phyloP scores from a whole-genome alignment of 2,113 vertebrate genomes.

The Pyrgilauda ruficollis region DNA sequence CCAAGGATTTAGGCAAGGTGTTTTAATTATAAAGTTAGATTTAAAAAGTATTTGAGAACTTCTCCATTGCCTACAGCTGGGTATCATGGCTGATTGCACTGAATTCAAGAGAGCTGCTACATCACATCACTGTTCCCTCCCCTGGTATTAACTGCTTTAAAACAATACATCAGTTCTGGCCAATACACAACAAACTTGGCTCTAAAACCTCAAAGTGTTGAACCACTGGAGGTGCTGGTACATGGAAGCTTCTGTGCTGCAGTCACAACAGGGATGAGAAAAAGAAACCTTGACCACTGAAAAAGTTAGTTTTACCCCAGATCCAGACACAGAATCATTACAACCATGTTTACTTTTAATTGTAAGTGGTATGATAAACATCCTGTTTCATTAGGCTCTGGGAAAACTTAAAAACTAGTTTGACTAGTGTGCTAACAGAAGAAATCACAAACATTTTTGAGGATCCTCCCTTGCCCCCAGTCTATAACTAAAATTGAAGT shows the following conservation, averaged over 20 bases:
- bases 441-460: background rate
- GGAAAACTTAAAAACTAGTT: background rate
- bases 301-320: background rate
- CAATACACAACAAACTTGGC: background rate
- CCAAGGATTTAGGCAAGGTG: background rate
- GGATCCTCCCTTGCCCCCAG: background rate
- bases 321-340: background rate
- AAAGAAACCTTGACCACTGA: background rate
- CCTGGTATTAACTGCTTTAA: rapidly evolving
- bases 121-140: background rate
- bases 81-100: background rate
- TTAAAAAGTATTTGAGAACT: background rate
- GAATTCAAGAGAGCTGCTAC: background rate
- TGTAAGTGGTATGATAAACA: background rate
- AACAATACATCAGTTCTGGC: background rate
- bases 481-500: background rate
- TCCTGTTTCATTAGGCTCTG: background rate
- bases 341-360: background rate
- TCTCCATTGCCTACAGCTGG: background rate
- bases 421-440: background rate
- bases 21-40: background rate
- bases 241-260: background rate
- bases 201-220: rapidly evolving
- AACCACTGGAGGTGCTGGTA: background rate
- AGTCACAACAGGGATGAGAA: background rate